Percentiles rank a stretch among this genome's conserved stretches.
Evolutionary conservation across 1,140 invertebrate genomes (phyloP).

Genomic region (Drosophila sucinea): DNA sequence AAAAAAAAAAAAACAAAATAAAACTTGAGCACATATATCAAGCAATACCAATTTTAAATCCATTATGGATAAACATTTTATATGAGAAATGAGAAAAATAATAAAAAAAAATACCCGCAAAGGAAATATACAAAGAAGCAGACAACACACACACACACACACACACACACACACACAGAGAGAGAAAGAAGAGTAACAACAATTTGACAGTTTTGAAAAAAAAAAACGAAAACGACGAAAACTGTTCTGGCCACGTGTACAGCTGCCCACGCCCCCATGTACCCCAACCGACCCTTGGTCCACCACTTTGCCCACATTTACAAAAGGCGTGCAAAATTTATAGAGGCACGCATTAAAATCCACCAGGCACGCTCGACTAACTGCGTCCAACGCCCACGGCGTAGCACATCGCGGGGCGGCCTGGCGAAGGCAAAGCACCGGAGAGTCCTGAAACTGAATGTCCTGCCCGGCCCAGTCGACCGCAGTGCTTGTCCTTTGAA

Average conservation of each 20-base stretch:
- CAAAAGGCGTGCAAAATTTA: constrained; percentile 81
- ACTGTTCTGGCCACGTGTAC: constrained; percentile 65
- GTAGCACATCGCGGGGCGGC: not conserved
- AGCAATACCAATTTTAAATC: constrained; percentile 19
- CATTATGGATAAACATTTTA: constrained; percentile 46
- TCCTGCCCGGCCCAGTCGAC: constrained; percentile 39
- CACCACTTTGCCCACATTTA: constrained; percentile 41
- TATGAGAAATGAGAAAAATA: constrained; percentile 29
- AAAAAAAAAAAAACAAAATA: not conserved
- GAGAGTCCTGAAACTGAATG: constrained; percentile 28
- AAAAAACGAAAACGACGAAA: constrained; percentile 7
- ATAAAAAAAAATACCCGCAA: constrained; percentile 32
- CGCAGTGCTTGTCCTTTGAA: constrained; percentile 36
- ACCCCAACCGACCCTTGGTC: not conserved
- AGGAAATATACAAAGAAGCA: not conserved
- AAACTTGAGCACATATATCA: not conserved
- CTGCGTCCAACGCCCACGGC: constrained; percentile 65
- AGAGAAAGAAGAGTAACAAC: constrained; percentile 39
- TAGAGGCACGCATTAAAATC: constrained; percentile 78
- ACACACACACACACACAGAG: not conserved
- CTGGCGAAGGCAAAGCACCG: constrained; percentile 18
- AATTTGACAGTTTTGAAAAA: constrained; percentile 70
- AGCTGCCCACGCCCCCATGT: constrained; percentile 43
- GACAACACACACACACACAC: not conserved
- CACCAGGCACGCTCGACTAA: constrained; percentile 73